A percentile compares a stretch with the other conserved stretches of the same genome.
phyloP scores from a whole-genome alignment of 2,888 invertebrate genomes.

The Actias luna region DNA sequence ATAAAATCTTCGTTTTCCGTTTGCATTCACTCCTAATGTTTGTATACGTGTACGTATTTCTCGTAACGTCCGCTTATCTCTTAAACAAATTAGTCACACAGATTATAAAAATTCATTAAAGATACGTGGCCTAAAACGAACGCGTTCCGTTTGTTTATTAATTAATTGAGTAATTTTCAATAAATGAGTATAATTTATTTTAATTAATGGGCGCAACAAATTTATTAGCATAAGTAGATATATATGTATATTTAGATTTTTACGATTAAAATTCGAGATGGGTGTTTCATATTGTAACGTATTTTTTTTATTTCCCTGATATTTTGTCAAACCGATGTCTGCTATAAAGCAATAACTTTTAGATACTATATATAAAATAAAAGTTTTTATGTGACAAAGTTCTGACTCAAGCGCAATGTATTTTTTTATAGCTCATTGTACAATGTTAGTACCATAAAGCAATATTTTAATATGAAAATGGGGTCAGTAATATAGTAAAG shows the following conservation, averaged over 20 bases:
- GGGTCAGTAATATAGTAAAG: no score
- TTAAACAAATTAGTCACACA: not conserved
- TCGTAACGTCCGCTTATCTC: not conserved
- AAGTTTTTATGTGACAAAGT: no score
- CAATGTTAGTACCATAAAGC: no score
- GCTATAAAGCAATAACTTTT: no score
- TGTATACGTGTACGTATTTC: no score
- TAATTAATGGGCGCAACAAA: not conserved
- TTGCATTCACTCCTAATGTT: not conserved
- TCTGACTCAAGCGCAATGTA: no score
- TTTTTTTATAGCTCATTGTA: no score
- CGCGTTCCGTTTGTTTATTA: not conserved
- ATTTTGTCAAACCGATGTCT: not conserved
- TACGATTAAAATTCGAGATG: not conserved
- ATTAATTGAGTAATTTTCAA: not conserved
- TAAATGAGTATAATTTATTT: not conserved
- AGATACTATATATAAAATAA: no score
- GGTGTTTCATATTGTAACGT: not conserved
- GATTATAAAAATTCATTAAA: not conserved
- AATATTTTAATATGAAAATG: no score
- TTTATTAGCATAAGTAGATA: not conserved
- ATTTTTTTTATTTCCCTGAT: not conserved
- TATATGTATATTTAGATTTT: not conserved
- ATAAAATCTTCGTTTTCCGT: not conserved
- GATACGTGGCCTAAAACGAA: not conserved